Percentiles rank a stretch among this genome's conserved stretches.
phyloP scores from a whole-genome alignment of 2,797 vertebrate genomes.

The Triplophysa yarkandensis region DNA sequence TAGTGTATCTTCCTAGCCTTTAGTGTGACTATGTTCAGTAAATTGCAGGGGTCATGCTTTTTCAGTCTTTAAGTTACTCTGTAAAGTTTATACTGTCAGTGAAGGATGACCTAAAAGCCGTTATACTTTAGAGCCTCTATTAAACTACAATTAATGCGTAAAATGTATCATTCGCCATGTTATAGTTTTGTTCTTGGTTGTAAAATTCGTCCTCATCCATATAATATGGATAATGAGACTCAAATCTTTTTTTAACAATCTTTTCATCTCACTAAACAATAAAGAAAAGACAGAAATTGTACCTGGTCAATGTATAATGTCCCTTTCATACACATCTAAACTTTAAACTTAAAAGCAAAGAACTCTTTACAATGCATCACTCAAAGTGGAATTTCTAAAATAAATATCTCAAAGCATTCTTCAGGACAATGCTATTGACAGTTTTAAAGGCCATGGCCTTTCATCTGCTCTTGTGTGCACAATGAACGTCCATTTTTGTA shows the following conservation, averaged over 20 bases:
- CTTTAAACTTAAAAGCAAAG: background rate
- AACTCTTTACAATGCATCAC: conserved; percentile 21
- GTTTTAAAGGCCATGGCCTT: conserved; percentile 61
- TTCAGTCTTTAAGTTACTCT: background rate
- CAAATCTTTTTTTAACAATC: background rate
- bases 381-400: conserved; percentile 44
- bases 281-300: background rate
- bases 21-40: background rate
- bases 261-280: background rate
- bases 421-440: conserved; percentile 57
- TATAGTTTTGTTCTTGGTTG: background rate
- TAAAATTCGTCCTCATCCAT: too few relatives aligned
- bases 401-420: conserved; percentile 60
- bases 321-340: background rate
- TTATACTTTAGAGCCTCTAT: background rate
- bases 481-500: conserved; percentile 42
- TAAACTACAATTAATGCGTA: background rate
- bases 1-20: background rate
- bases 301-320: background rate
- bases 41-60: background rate
- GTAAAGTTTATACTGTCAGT: background rate
- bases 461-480: conserved; percentile 58
- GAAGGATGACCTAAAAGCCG: background rate
- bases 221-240: too few relatives aligned
- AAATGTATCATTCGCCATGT: background rate